Conservation (phyloP, 2,888 invertebrate genomes). For the Dryococelus australis region DNA sequence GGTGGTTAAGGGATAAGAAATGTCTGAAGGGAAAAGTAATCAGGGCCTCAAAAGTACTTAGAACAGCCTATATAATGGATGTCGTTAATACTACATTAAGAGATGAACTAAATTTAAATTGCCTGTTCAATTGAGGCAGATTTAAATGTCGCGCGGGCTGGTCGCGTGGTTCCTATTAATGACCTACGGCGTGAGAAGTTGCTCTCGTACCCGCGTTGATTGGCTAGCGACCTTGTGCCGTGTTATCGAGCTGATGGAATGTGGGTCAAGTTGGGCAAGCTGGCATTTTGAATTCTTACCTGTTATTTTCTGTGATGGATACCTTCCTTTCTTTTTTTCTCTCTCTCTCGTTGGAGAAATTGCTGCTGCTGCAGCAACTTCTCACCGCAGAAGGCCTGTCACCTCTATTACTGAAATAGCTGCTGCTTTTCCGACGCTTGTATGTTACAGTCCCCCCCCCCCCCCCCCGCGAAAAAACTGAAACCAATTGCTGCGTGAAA, state of each 20-base stretch:
- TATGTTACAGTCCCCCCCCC: too few relatives aligned
- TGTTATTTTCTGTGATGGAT: neutral
- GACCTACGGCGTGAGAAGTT: neutral
- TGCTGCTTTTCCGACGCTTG: too few relatives aligned
- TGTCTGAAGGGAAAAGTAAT: too few relatives aligned
- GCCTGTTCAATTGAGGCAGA: too few relatives aligned
- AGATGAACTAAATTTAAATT: too few relatives aligned
- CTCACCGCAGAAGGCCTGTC: neutral
- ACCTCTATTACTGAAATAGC: neutral
- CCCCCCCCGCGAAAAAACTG: too few relatives aligned
- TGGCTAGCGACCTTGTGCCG: neutral
- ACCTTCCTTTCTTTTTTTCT: neutral
- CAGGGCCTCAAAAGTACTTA: too few relatives aligned
- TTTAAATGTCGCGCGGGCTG: too few relatives aligned
- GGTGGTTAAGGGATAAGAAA: too few relatives aligned
- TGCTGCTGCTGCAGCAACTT: neutral
- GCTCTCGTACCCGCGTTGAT: neutral
- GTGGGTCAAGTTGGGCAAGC: slow-evolving; percentile 16
- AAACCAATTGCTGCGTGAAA: too few relatives aligned
- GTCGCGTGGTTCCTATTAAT: neutral
- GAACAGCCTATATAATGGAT: too few relatives aligned
- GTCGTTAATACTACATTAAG: too few relatives aligned
- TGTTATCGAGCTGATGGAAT: neutral
- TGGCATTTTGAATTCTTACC: neutral
- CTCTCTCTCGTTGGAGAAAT: neutral